Evolutionary conservation across 2,797 vertebrate species (phyloP), one percentile per base, ranked within the genome.

Genomic region (Macropodus opercularis): DNA sequence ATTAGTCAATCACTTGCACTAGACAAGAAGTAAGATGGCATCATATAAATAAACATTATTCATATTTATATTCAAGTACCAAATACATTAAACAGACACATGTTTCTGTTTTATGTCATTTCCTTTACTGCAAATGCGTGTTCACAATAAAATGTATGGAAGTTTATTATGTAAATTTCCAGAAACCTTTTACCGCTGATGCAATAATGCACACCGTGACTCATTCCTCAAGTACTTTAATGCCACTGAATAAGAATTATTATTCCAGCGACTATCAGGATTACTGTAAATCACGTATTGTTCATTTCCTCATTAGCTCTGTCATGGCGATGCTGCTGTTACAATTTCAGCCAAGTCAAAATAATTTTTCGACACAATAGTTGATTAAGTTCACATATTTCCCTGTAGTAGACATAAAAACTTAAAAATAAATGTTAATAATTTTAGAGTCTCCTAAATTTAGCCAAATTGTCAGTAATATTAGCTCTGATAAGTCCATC

Each of bases 231-330:
- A 42, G 10, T 60, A 36, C 46, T 63, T 59, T 69, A 58, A 69
- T 76, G 75, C 31, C 58, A 47, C 29, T 80, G 67, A 81, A 66
- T 71, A 41, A 78, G 60, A 29, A 49, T 58, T 29, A 68, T 72
- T 44, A 61, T 61, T 50, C 14, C 42, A 59, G 34, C 51, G 61
- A 48, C 49, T 64, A 72, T 64, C 46, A 53, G 59, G 50, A 67
- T 55, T 58, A n/a, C n/a, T n/a, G n/a, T n/a, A 75, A 42, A 35
- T 73, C 60, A 75, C 80, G 46, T 79, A 68, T 83, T 79, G 80
- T 82, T 75, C 65, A 80, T 72, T 35, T 52, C 42, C 53, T 77
- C 36, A 2, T 3, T 38, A 5, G 3, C 2, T n/a, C 17, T 36
- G 34, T 7, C n/a, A 36, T 36, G 34, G n/a, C 4, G 2, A n/a